Evolutionary conservation across 2,888 invertebrate species (phyloP).

Genomic region (Oscheius sp.): DNA sequence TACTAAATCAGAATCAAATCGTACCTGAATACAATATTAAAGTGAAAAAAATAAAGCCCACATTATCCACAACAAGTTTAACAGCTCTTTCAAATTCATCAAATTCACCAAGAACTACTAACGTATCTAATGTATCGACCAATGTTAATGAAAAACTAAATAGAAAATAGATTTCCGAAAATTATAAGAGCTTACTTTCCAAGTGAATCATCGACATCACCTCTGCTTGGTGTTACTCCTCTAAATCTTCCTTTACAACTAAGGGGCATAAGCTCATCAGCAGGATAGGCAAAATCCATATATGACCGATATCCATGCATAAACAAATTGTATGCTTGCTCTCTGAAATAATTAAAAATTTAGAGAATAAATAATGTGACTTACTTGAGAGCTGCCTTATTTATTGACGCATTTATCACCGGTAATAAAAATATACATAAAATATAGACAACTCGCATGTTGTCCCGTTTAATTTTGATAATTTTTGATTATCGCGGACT

Average conservation of each 20-base stretch:
- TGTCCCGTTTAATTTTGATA: background rate
- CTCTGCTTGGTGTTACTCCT: constrained; percentile 88
- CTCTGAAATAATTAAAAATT: constrained; percentile 43
- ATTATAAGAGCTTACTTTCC: constrained; percentile 86
- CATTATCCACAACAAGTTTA: constrained; percentile 85
- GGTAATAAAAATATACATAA: constrained; percentile 6
- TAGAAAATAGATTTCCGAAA: constrained; percentile 2
- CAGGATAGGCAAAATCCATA: constrained; percentile 94
- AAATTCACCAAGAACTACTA: constrained; percentile 89
- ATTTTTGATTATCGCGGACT: background rate
- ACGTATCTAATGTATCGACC: constrained; percentile 91
- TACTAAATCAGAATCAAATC: constrained; percentile 91
- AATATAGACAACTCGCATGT: background rate
- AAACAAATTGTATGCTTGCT: constrained; percentile 89
- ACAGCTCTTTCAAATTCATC: constrained; percentile 93
- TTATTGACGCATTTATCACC: constrained; percentile 19
- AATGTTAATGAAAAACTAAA: constrained; percentile 92
- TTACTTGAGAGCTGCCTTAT: constrained; percentile 37
- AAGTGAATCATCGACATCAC: constrained; percentile 94
- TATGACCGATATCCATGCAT: constrained; percentile 95
- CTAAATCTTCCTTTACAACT: constrained; percentile 91
- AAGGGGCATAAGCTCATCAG: constrained; percentile 96
- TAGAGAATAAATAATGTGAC: background rate
- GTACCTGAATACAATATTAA: constrained; percentile 63
- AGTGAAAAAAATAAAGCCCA: constrained; percentile 73